phyloP scores from a whole-genome alignment of 1,140 invertebrate species.

The Lethocerus indicus region DNA sequence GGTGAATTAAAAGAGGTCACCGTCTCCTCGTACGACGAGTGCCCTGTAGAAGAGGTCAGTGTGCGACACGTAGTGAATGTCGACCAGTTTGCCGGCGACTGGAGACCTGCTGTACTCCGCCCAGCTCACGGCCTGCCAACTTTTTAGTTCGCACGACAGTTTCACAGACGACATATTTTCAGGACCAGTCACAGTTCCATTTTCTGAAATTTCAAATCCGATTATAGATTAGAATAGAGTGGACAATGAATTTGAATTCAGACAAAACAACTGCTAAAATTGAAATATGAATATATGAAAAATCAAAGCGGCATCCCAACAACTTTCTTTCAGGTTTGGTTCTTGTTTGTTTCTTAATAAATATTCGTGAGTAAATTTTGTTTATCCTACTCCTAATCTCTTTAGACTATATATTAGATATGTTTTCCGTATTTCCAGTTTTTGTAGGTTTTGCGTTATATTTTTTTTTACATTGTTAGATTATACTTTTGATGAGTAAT shows the following conservation, averaged over 20 bases:
- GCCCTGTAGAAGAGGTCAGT: slow-evolving; percentile 51
- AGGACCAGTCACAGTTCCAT: background rate
- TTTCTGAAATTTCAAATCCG: slow-evolving; percentile 7
- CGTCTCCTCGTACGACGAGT: slow-evolving; percentile 44
- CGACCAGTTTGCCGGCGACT: slow-evolving; percentile 23
- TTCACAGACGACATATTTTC: slow-evolving; percentile 2
- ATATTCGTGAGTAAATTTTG: no score
- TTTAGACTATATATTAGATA: no score
- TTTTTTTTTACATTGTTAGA: no score
- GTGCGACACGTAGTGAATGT: slow-evolving; percentile 13
- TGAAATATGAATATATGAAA: background rate
- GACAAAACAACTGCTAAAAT: background rate
- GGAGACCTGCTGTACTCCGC: slow-evolving; percentile 37
- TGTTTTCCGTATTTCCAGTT: no score
- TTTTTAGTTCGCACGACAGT: slow-evolving; percentile 17
- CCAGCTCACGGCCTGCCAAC: slow-evolving; percentile 48
- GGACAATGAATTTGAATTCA: background rate
- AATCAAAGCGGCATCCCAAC: background rate
- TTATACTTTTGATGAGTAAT: no score
- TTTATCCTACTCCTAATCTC: no score
- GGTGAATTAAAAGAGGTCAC: slow-evolving; percentile 6
- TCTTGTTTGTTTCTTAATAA: background rate
- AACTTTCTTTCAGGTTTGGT: background rate
- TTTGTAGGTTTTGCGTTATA: no score
- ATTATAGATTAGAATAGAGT: background rate